Evolutionary conservation across 2,888 invertebrate species (phyloP).

Genomic region (Lissocephala sabroskyi): DNA sequence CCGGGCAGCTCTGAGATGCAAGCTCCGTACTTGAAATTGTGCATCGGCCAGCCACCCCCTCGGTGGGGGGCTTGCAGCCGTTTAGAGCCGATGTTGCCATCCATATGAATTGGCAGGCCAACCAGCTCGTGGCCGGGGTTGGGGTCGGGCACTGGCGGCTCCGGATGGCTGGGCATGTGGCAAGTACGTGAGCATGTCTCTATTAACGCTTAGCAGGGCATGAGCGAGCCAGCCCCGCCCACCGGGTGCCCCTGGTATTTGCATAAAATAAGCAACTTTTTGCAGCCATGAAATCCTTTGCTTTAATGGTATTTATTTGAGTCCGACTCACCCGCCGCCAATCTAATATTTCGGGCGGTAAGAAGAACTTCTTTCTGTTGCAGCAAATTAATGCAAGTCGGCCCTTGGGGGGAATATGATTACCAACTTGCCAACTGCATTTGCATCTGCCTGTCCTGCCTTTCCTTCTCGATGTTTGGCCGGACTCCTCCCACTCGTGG

Average conservation of each 20-base stretch:
- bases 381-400: no score
- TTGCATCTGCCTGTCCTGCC: no score
- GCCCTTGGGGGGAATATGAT: no score
- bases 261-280: conserved; percentile 44
- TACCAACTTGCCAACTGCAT: no score
- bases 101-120: conserved; percentile 7
- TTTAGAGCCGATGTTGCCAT: conserved; percentile 10
- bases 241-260: conserved; percentile 24
- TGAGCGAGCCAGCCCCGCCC: neutral
- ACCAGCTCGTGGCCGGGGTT: neutral
- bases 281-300: neutral
- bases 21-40: neutral
- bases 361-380: no score
- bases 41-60: conserved; percentile 12
- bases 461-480: no score
- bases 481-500: no score
- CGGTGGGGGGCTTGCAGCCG: conserved; percentile 30
- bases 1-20: no score
- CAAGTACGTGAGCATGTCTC: conserved; percentile 21
- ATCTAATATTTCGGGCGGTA: no score
- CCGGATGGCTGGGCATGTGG: conserved; percentile 7
- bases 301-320: no score
- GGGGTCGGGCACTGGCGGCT: neutral
- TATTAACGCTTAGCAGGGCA: conserved; percentile 41
- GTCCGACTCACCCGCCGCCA: no score